A percentile compares a stretch with the other conserved stretches of the same genome.
Conservation (phyloP, 2,888 invertebrate species). For the Schrankia costaestrigalis region DNA sequence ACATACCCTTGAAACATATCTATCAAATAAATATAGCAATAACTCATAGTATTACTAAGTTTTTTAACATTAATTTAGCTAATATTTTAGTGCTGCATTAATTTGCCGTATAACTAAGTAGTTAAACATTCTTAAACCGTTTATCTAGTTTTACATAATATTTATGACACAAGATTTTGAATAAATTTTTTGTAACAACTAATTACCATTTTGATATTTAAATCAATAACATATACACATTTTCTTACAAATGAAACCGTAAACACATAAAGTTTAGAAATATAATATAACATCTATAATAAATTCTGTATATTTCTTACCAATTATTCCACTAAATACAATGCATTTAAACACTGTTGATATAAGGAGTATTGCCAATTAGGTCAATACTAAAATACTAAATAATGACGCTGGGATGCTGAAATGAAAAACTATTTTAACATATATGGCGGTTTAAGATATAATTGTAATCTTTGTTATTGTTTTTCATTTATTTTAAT, state of each 20-base stretch:
- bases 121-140: too few species aligned
- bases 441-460: constrained; percentile 53
- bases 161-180: too few species aligned
- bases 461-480: constrained; percentile 6
- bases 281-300: constrained; percentile 45
- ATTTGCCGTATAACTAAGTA: too few species aligned
- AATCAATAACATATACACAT: constrained; percentile 15
- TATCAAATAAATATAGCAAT: too few species aligned
- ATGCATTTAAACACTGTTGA: constrained; percentile 45
- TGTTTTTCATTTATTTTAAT: constrained; percentile 5
- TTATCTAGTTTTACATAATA: too few species aligned
- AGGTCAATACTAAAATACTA: constrained; percentile 43
- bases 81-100: too few species aligned
- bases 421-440: constrained; percentile 53
- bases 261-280: constrained; percentile 19
- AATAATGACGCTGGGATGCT: constrained; percentile 48
- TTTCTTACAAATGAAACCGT: constrained; percentile 12
- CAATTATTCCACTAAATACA: constrained; percentile 55
- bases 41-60: too few species aligned
- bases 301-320: constrained; percentile 60
- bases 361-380: constrained; percentile 47
- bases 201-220: constrained; percentile 2
- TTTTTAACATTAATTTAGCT: too few species aligned
- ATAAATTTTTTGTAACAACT: too few species aligned
- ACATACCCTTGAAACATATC: too few species aligned